phyloP scores from a whole-genome alignment of 2,888 invertebrate species.

The Helicoverpa assulta region DNA sequence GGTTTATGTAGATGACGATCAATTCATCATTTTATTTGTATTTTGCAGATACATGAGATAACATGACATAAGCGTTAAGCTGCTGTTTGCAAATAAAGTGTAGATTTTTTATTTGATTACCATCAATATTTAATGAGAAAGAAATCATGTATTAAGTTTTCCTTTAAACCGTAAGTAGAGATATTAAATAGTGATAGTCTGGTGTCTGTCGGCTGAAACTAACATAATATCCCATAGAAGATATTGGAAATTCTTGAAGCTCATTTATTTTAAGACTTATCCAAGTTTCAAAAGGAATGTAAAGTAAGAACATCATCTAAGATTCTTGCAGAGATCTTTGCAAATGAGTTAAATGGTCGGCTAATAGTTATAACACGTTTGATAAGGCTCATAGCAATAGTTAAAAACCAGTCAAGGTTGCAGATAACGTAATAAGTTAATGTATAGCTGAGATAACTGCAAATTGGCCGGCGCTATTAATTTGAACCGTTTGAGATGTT shows the following conservation, averaged over 20 bases:
- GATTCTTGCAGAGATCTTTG: conserved; percentile 32
- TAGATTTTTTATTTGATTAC: conserved; percentile 1
- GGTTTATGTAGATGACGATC: not conserved
- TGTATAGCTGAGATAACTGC: conserved; percentile 60
- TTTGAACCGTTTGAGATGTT: conserved; percentile 53
- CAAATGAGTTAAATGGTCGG: conserved; percentile 48
- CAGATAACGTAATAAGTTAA: conserved; percentile 69
- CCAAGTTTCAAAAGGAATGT: too few species aligned
- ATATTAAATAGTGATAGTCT: too few species aligned
- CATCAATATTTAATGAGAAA: conserved; percentile 4
- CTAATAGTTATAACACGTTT: conserved; percentile 49
- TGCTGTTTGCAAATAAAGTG: conserved; percentile 11
- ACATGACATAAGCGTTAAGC: conserved; percentile 39
- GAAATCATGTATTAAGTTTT: not conserved
- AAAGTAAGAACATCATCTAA: conserved; percentile 10
- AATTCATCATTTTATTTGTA: conserved; percentile 7
- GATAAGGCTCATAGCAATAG: conserved; percentile 64
- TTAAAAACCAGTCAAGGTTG: conserved; percentile 66
- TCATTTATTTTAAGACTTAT: too few species aligned
- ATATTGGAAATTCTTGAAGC: too few species aligned
- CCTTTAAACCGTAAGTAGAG: too few species aligned
- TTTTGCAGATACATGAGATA: not conserved
- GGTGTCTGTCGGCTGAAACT: too few species aligned
- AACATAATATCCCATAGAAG: too few species aligned
- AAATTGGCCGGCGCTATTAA: conserved; percentile 62